Base-by-base conservation (phyloP, 1,140 invertebrate genomes). In the Teleopsis dalmanni region DNA sequence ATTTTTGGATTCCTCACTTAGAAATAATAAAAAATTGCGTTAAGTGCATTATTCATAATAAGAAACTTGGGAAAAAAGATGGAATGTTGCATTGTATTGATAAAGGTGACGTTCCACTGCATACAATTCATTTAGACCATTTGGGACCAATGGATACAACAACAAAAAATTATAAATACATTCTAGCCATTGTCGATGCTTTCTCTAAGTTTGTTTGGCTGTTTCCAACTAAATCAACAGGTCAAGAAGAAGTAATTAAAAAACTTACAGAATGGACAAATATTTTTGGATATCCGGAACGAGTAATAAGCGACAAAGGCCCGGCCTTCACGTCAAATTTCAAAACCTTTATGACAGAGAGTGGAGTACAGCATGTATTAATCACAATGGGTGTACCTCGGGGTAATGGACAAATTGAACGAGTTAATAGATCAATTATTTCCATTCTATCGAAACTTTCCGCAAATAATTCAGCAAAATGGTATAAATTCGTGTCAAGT, bases 21-120 rank as follows among this genome's bases (percentile, higher is more conserved):
- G 52, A 58, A 29, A 16, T 60, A 3, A 56, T 72, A 8, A 16
- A 45, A 0, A 63, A 57, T 25, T 71, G 70, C 44, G 34, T 71
- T 2, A 29, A 42, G 11, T 70, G 70, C 26, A 52, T 71, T 38
- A 38, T 68, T 8, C 45, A 37, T 9, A 45, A 49, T 26, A 36
- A 44, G 26, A 67, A 65, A 14, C 34, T 43, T 46, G 72, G 72
- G 7, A 74, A 71, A 48, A 50, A 63, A 44, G 63, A 73, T 54
- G 72, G 65, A 11, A 54, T 48, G n/a, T 35, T 70, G 13, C 33
- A 66, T 31, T 51, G 57, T 1, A 57, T 70, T 7, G 54, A 57
- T 2, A 71, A 60, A 47, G 55, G 52, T 8, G 57, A 56, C 14
- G 21, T 44, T 2, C 57, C 63, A 8, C 42, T 62, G 6, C 19